These are phyloP conservation scores for Papilio aristodemus DNA, from an alignment of 1,140 invertebrate genomes.

Conservation along the genomic window DNA sequence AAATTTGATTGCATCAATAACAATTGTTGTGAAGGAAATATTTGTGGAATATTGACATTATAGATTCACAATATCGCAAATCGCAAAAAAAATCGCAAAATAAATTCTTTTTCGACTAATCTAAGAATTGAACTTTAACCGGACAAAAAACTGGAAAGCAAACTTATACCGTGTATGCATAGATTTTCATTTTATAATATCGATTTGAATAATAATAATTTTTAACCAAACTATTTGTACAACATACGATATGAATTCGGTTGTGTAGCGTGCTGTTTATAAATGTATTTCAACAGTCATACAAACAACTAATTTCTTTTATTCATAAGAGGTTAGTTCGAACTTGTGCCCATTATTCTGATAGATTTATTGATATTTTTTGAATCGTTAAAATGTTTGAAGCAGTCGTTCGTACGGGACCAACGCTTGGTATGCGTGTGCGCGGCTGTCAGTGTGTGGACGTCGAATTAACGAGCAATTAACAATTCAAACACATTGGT, in stretches of 20 bases:
- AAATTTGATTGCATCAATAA: background rate
- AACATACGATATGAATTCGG: background rate
- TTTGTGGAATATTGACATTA: background rate
- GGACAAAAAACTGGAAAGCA: no score
- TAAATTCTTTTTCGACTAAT: background rate
- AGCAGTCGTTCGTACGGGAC: background rate
- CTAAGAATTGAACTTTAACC: background rate
- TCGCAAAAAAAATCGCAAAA: background rate
- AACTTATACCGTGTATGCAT: no score
- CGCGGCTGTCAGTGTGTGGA: background rate
- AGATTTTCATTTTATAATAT: no score
- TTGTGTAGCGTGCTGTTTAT: background rate
- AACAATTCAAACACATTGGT: constrained; percentile 42
- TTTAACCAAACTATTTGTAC: background rate
- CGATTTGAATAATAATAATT: background rate
- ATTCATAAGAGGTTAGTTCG: background rate
- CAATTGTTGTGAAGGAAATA: constrained; percentile 1
- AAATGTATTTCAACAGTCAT: constrained; percentile 1
- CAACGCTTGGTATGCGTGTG: constrained; percentile 8
- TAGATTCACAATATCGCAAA: background rate
- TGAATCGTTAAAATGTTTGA: background rate
- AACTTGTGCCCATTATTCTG: constrained; percentile 16
- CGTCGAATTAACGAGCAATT: constrained; percentile 36
- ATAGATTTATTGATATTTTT: constrained; percentile 20
- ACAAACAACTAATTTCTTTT: constrained; percentile 11